phyloP scores from a whole-genome alignment of 1,140 invertebrate species.

The Choristoneura fumiferana region DNA sequence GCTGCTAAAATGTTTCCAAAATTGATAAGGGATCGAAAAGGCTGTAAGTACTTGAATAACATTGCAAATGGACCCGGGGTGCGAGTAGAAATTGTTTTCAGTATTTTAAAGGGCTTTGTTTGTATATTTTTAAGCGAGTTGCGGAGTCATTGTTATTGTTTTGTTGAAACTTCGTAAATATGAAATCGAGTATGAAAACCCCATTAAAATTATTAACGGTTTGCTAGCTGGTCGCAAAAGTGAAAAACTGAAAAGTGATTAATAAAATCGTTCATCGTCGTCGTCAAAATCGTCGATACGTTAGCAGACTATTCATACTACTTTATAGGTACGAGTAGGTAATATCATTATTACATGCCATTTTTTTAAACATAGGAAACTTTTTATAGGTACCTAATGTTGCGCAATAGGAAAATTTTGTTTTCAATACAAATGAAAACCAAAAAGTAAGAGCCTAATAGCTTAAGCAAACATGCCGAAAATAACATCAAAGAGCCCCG shows the following conservation, averaged over 20 bases:
- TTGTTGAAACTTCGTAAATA: not conserved
- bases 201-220: too few relatives aligned
- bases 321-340: too few relatives aligned
- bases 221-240: too few relatives aligned
- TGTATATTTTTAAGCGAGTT: not conserved
- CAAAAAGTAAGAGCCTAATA: not conserved
- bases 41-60: slow-evolving; percentile 12
- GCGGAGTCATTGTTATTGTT: slow-evolving; percentile 9
- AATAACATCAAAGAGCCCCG: slow-evolving; percentile 3
- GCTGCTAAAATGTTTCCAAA: slow-evolving; percentile 14
- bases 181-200: not conserved
- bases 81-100: slow-evolving; percentile 8
- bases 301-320: too few relatives aligned
- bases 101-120: slow-evolving; percentile 1
- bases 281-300: too few relatives aligned
- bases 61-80: not conserved
- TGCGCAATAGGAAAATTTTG: too few relatives aligned
- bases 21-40: slow-evolving; percentile 14
- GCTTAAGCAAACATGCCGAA: not conserved
- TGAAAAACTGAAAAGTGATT: too few relatives aligned
- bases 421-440: not conserved
- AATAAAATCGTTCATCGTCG: too few relatives aligned
- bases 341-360: too few relatives aligned
- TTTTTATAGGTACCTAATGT: too few relatives aligned
- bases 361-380: too few relatives aligned